Evolutionary conservation across 2,888 invertebrate genomes (phyloP).

Genomic region (Orchesella flavescens): DNA sequence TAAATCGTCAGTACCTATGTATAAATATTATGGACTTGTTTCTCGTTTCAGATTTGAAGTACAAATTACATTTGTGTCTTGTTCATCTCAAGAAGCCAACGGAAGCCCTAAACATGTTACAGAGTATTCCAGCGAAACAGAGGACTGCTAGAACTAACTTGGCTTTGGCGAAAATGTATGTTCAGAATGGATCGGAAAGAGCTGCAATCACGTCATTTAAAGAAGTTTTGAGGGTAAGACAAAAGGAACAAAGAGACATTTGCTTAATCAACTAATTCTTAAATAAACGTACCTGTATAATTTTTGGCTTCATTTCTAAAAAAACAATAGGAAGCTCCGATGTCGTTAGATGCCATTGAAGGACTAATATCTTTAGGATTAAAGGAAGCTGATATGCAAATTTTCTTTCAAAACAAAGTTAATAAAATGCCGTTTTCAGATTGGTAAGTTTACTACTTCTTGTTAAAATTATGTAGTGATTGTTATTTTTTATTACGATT

Average conservation of each 20-base stretch:
- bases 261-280: no score
- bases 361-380: constrained; percentile 82
- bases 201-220: constrained; percentile 85
- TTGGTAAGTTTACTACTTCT: constrained; percentile 74
- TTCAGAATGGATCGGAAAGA: constrained; percentile 81
- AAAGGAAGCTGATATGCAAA: constrained; percentile 84
- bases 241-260: no score
- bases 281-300: no score
- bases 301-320: no score
- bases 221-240: constrained; percentile 82
- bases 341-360: constrained; percentile 84
- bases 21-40: no score
- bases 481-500: no score
- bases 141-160: constrained; percentile 84
- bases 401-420: constrained; percentile 80
- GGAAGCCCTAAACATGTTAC: constrained; percentile 78
- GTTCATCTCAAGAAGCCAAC: constrained; percentile 80
- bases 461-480: no score
- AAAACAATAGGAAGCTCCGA: constrained; percentile 82
- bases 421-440: constrained; percentile 75
- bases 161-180: constrained; percentile 84
- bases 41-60: constrained; percentile 85
- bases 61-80: constrained; percentile 82
- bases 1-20: no score
- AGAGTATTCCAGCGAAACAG: constrained; percentile 79